Evolutionary conservation across 2,113 vertebrate species (phyloP).

Genomic region (Cheilinus undulatus): DNA sequence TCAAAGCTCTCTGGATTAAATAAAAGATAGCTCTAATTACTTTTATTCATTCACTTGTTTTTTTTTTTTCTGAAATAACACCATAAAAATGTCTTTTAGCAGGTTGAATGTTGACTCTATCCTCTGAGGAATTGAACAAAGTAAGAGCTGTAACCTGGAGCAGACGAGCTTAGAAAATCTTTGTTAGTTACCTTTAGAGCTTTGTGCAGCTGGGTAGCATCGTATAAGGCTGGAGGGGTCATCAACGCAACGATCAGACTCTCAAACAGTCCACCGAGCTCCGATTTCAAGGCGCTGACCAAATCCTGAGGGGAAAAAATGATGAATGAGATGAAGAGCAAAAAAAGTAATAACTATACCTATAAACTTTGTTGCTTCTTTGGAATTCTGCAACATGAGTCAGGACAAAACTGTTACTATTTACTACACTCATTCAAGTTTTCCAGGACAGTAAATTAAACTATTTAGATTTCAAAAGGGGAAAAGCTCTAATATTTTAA

Average conservation of each 20-base stretch:
- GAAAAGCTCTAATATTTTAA: no score
- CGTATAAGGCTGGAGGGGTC: slow-evolving; percentile 86
- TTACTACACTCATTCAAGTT: no score
- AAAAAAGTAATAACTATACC: no score
- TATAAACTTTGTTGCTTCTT: no score
- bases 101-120: neutral
- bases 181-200: slow-evolving; percentile 89
- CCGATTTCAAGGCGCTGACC: slow-evolving; percentile 90
- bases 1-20: neutral
- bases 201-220: slow-evolving; percentile 90
- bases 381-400: no score
- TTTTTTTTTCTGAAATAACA: neutral
- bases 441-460: no score
- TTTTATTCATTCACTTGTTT: neutral
- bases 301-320: slow-evolving; percentile 85
- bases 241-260: slow-evolving; percentile 91
- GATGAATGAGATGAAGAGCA: slow-evolving; percentile 13
- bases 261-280: slow-evolving; percentile 94
- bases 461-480: no score
- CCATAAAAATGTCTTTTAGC: neutral
- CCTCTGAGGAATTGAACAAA: neutral
- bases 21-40: neutral
- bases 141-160: neutral
- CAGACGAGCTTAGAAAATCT: neutral
- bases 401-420: no score